Conservation (phyloP, 2,888 invertebrate genomes). For the Muschampia plurimacula region DNA sequence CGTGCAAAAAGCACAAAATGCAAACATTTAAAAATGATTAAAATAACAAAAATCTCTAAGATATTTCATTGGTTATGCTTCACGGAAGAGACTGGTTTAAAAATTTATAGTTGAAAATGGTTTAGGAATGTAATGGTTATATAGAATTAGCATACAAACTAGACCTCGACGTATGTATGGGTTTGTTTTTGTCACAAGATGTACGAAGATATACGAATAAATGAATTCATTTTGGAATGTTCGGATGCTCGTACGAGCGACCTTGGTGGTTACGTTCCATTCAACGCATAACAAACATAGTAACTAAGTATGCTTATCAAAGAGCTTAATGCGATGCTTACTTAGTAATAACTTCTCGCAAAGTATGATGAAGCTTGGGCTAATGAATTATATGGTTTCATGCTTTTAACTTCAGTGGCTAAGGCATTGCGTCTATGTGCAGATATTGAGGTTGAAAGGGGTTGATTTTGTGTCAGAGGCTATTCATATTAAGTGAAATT, state of each 20-base stretch:
- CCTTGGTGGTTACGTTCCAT: conserved; percentile 33
- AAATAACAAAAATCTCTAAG: background rate
- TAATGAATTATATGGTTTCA: too few relatives aligned
- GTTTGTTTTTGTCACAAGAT: conserved; percentile 20
- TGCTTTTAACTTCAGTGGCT: too few relatives aligned
- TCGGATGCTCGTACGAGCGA: conserved; percentile 23
- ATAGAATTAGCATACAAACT: conserved; percentile 16
- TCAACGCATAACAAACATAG: conserved; percentile 29
- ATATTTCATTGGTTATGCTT: background rate
- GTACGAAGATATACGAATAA: conserved; percentile 6
- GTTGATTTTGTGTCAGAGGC: too few relatives aligned
- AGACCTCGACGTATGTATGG: conserved; percentile 5
- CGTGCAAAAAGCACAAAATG: background rate
- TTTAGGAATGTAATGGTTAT: conserved; percentile 15
- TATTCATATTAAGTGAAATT: too few relatives aligned
- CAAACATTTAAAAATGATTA: background rate
- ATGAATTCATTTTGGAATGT: conserved; percentile 31
- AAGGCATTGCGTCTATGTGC: too few relatives aligned
- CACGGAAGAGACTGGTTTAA: background rate
- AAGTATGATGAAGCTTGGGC: background rate
- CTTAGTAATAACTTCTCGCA: background rate
- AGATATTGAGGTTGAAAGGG: too few relatives aligned
- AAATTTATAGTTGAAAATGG: conserved; percentile 12
- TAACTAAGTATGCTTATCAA: background rate
- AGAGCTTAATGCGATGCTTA: background rate